Percentiles rank a stretch among this genome's conserved stretches.
These are phyloP conservation scores for Papilio polytes DNA, from an alignment of 1,140 invertebrate species.

Conservation along the genomic window DNA sequence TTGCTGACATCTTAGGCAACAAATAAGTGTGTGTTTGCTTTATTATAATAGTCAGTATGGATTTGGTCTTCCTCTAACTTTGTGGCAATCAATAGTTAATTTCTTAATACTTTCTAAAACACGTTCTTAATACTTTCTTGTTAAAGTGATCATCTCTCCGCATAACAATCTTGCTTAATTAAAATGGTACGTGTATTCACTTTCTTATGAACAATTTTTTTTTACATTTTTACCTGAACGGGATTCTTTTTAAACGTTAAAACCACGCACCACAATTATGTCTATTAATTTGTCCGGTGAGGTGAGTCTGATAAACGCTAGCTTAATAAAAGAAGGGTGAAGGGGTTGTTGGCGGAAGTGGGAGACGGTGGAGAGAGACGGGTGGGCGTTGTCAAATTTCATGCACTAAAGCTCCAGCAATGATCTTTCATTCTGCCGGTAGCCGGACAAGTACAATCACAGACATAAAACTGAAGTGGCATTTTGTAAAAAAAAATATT, in stretches of 20 bases:
- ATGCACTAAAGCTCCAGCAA: conserved; percentile 63
- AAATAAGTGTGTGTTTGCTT: no score
- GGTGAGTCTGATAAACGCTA: conserved; percentile 61
- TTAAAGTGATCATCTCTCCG: no score
- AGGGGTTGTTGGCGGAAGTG: conserved; percentile 33
- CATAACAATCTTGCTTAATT: no score
- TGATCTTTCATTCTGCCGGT: conserved; percentile 54
- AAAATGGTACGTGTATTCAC: no score
- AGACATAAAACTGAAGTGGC: conserved; percentile 30
- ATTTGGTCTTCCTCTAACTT: no score
- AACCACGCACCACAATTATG: conserved; percentile 57
- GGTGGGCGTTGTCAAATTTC: conserved; percentile 67
- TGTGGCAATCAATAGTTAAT: conserved; percentile 17
- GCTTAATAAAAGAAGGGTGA: conserved; percentile 55
- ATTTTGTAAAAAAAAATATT: neutral
- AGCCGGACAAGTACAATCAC: conserved; percentile 56
- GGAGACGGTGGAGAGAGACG: conserved; percentile 34
- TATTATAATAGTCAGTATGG: no score
- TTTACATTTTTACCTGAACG: neutral
- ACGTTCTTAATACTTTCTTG: no score
- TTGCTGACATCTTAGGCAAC: no score
- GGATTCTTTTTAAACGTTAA: conserved; percentile 59
- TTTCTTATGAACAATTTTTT: no score
- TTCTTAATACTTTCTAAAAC: neutral
- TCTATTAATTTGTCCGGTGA: conserved; percentile 64